Conservation (phyloP, 2,888 invertebrate genomes). For the Cephus nigrinus region DNA sequence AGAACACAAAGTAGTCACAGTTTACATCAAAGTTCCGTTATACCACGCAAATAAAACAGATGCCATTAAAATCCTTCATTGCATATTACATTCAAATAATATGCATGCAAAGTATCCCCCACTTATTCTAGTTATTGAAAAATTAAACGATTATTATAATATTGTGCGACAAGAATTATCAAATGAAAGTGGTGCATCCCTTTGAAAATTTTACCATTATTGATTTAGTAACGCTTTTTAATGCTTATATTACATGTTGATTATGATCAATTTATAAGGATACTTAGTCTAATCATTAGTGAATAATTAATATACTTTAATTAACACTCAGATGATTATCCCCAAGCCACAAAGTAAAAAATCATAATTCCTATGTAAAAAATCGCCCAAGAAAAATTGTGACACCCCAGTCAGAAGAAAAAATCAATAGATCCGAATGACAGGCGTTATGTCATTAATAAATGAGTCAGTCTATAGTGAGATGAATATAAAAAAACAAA, state of each 20-base stretch:
- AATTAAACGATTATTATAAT: neutral
- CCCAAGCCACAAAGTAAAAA: slow-evolving; percentile 11
- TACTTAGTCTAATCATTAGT: neutral
- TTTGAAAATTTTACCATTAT: neutral
- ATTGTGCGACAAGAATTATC: neutral
- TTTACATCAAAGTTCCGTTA: slow-evolving; percentile 12
- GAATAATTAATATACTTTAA: slow-evolving; percentile 32
- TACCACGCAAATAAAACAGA: slow-evolving; percentile 9
- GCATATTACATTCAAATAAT: slow-evolving; percentile 10
- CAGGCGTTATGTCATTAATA: neutral
- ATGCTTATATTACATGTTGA: neutral
- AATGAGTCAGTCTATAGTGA: neutral
- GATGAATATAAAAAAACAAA: neutral
- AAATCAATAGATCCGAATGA: neutral
- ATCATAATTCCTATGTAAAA: slow-evolving; percentile 5
- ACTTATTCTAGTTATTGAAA: neutral
- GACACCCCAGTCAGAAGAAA: neutral
- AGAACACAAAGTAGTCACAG: slow-evolving; percentile 28
- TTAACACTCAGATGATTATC: slow-evolving; percentile 18
- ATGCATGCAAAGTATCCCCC: slow-evolving; percentile 9
- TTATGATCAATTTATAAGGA: neutral
- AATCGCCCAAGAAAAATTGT: slow-evolving; percentile 10
- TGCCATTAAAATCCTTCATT: neutral
- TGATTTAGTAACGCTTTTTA: neutral
- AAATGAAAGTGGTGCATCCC: neutral